Percentiles rank a stretch among this genome's conserved stretches.
Evolutionary conservation across 2,888 invertebrate species (phyloP).

Genomic region (Saturnia pavonia): DNA sequence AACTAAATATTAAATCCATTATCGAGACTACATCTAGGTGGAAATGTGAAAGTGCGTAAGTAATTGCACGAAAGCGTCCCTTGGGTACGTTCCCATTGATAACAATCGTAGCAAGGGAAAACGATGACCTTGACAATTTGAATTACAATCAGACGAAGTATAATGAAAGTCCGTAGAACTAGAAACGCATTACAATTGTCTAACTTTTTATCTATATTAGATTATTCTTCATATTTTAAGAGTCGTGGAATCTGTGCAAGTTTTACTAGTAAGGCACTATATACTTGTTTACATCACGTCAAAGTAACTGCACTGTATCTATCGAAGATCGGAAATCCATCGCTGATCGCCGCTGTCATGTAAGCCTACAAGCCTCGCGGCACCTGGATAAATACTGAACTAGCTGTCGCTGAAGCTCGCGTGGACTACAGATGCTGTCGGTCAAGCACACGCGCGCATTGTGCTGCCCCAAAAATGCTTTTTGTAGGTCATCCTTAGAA

Average conservation of each 20-base stretch:
- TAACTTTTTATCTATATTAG: not conserved
- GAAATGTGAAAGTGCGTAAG: slow-evolving; percentile 19
- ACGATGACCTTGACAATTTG: slow-evolving; percentile 19
- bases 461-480: too few species aligned
- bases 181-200: not conserved
- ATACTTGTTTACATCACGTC: too few species aligned
- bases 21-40: not conserved
- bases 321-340: too few species aligned
- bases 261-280: too few species aligned
- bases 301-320: too few species aligned
- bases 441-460: too few species aligned
- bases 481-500: too few species aligned
- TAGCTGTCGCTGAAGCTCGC: too few species aligned
- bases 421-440: too few species aligned
- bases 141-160: not conserved
- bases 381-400: too few species aligned
- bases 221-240: not conserved
- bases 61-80: slow-evolving; percentile 14
- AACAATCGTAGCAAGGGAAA: slow-evolving; percentile 15
- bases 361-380: too few species aligned
- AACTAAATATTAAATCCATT: not conserved
- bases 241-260: not conserved
- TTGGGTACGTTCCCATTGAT: slow-evolving; percentile 19
- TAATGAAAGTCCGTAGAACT: not conserved
- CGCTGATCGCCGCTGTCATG: too few species aligned